Conservation (phyloP, 2,797 vertebrate genomes). For the Varecia variegata region DNA sequence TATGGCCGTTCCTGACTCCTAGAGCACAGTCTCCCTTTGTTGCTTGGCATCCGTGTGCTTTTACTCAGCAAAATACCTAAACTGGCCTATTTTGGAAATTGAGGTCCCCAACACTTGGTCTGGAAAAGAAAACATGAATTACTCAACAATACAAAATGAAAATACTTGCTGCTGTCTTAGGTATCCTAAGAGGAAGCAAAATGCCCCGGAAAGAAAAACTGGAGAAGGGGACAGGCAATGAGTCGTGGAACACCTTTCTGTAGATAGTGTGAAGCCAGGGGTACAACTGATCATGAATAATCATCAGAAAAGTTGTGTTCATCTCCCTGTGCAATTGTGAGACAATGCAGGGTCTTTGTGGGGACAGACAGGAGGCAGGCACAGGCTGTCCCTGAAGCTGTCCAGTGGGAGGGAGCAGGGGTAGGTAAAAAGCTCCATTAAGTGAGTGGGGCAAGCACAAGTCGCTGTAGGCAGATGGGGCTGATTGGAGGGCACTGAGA, state of each 20-base stretch:
- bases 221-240: fast-evolving
- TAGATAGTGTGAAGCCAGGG: not conserved
- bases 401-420: fast-evolving
- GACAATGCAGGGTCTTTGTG: fast-evolving
- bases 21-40: not conserved
- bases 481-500: not conserved
- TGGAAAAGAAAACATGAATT: not conserved
- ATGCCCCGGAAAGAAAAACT: not conserved
- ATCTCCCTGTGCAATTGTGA: not conserved
- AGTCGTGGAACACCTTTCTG: not conserved
- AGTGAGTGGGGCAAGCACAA: not conserved
- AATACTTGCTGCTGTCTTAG: not conserved
- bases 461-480: not conserved
- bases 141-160: not conserved
- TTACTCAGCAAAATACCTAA: not conserved
- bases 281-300: not conserved
- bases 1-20: not conserved
- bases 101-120: not conserved
- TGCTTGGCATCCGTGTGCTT: not conserved
- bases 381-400: no score
- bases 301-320: not conserved
- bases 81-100: not conserved
- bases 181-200: not conserved
- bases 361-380: fast-evolving
- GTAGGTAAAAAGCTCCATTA: fast-evolving